These are phyloP conservation scores for Knipowitschia caucasica DNA, from an alignment of 2,797 vertebrate genomes.

Conservation along the genomic window DNA sequence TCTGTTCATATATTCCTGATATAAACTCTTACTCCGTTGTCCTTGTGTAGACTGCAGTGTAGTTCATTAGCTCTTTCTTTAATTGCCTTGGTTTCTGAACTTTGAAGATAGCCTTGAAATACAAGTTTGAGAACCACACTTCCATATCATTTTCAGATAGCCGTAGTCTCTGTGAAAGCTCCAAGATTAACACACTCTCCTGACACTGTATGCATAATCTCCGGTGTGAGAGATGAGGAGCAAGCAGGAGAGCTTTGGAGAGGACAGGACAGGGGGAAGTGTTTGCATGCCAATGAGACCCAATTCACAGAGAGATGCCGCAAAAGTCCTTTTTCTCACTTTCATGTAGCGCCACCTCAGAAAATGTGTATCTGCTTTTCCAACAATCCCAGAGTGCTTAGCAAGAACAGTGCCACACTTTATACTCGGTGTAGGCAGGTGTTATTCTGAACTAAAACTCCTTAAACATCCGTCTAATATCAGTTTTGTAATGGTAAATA, in stretches of 20 bases:
- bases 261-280: constrained; percentile 24
- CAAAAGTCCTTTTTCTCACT: constrained; percentile 20
- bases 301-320: constrained; percentile 32
- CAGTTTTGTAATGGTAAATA: constrained; percentile 60
- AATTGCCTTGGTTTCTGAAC: constrained; percentile 14
- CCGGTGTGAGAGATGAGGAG: constrained; percentile 11
- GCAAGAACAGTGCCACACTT: constrained; percentile 38
- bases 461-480: constrained; percentile 49
- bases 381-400: constrained; percentile 33
- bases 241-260: constrained; percentile 12
- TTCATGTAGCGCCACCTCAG: constrained; percentile 16
- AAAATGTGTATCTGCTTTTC: constrained; percentile 35
- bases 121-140: constrained; percentile 13
- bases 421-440: too few relatives aligned
- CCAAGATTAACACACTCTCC: constrained; percentile 45
- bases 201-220: constrained; percentile 39
- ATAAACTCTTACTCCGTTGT: background rate
- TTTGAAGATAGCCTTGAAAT: constrained; percentile 14
- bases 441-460: constrained; percentile 38
- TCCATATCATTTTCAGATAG: constrained; percentile 15
- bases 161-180: constrained; percentile 20
- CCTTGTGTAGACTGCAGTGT: constrained; percentile 7
- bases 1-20: background rate
- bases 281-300: constrained; percentile 61
- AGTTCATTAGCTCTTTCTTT: constrained; percentile 5